Evolutionary conservation across 2,797 vertebrate species (phyloP), one percentile per base, ranked within the genome.

Genomic region (Galaxias olidus): DNA sequence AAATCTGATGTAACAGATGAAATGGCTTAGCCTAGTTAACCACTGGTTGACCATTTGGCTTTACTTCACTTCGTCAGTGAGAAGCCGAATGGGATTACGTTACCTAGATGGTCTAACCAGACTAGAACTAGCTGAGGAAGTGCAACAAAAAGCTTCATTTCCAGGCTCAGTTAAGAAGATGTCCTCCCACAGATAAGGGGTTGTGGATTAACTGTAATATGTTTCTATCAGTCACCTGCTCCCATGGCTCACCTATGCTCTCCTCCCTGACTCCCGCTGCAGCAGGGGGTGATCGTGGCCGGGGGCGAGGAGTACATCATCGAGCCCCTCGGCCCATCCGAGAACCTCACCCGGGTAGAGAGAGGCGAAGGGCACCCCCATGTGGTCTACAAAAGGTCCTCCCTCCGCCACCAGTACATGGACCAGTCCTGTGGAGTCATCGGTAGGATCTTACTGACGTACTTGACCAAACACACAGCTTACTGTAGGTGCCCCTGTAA

Each of bases 271-370:
- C 55, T 69, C 54, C 75, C 66, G 2, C 30, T 30, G 53, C 90
- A 99, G 98, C 96, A 98, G 18, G 98, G 97, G 65, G 95, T 99
- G 83, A 99, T 99, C 51, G 94, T 98, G 53, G 93, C 96, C 0
- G 96, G 94, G 1, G 95, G 95, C 49, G 97, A 98, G 82, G 96
- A 99, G 75, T 99, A 96, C 88, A 92, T 99, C 84, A 99, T 99
- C 18, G 98, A 99, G 81, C 98, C 98, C 30, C 90, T 99, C 79
- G 92, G 91, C 73, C 90, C 89, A 0, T 88, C 91, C 65, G 84
- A 91, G 79, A 96, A 95, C 54, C 76, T 93, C 55, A 93, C 91
- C 48, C 41, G 62, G 7, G 88, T 79, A 61, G 89, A 84, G 0
- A 91, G 93, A 80, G 87, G 89, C 69, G 94, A 91, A 77, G 95